Conservation (phyloP, 2,113 vertebrate species). For the Dasyprocta punctata region DNA sequence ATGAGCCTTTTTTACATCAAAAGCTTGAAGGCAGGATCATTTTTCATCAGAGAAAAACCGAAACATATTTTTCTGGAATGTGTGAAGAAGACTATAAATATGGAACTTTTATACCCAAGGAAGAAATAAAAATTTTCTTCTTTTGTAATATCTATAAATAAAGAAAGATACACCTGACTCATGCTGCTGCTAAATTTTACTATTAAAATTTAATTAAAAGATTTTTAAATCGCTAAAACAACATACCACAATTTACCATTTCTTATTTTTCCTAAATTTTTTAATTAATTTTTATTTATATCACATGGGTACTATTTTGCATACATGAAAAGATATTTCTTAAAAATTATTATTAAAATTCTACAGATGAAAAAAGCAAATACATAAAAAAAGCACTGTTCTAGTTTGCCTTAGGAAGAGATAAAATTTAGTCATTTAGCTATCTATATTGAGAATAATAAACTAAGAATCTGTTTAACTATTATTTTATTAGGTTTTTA, state of each 20-base stretch:
- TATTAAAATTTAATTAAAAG: slow-evolving; percentile 53
- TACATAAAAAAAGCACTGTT: neutral
- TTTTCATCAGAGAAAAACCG: slow-evolving; percentile 53
- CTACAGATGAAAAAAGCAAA: slow-evolving; percentile 41
- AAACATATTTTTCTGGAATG: neutral
- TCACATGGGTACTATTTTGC: neutral
- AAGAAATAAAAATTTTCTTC: slow-evolving; percentile 15
- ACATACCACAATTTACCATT: neutral
- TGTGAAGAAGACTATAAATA: neutral
- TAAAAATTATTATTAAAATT: neutral
- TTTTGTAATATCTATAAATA: slow-evolving; percentile 47
- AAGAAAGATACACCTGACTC: slow-evolving; percentile 10
- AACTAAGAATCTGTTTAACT: slow-evolving; percentile 12
- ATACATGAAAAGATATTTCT: neutral
- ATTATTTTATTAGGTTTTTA: slow-evolving; percentile 49
- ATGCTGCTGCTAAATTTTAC: slow-evolving; percentile 37
- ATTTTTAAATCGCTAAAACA: slow-evolving; percentile 49
- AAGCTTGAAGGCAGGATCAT: slow-evolving; percentile 46
- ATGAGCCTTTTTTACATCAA: slow-evolving; percentile 47
- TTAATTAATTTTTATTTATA: neutral
- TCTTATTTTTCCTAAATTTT: neutral
- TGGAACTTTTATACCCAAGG: neutral
- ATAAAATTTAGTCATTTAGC: slow-evolving; percentile 48
- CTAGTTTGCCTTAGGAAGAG: slow-evolving; percentile 29
- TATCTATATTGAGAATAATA: neutral